These are phyloP conservation scores for Wasmannia auropunctata DNA, from an alignment of 1,140 invertebrate species.

Conservation along the genomic window DNA sequence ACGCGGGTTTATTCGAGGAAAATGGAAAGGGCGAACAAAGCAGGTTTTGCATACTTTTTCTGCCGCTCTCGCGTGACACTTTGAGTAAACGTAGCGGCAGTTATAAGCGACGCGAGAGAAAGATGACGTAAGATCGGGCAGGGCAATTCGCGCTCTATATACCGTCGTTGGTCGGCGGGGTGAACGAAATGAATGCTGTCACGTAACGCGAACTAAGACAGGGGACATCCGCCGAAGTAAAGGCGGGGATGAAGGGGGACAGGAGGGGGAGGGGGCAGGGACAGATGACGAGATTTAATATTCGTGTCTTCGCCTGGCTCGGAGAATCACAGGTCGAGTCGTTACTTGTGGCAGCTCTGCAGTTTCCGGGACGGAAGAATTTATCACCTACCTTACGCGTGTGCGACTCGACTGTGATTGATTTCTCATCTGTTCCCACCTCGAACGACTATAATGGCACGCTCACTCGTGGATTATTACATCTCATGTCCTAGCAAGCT, in stretches of 20 bases:
- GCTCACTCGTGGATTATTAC: conserved; percentile 63
- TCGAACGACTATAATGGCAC: conserved; percentile 28
- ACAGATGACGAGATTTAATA: conserved; percentile 55
- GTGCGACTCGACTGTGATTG: conserved; percentile 51
- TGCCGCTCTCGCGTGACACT: conserved; percentile 27
- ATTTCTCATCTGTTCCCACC: conserved; percentile 30
- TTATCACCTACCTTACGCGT: conserved; percentile 44
- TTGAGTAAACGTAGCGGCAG: conserved; percentile 34
- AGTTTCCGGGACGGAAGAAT: conserved; percentile 35
- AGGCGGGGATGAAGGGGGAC: not conserved
- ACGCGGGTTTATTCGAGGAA: conserved; percentile 29
- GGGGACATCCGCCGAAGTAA: not conserved
- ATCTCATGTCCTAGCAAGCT: conserved; percentile 27
- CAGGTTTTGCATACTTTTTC: conserved; percentile 47
- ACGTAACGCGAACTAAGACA: not conserved
- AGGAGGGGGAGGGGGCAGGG: not conserved
- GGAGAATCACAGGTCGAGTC: conserved; percentile 17
- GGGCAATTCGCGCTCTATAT: conserved; percentile 22
- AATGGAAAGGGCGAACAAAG: conserved; percentile 38
- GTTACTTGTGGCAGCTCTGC: conserved; percentile 33
- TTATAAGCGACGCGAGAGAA: conserved; percentile 28
- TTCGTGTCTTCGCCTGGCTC: conserved; percentile 17
- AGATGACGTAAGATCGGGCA: conserved; percentile 23
- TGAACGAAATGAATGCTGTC: conserved; percentile 49
- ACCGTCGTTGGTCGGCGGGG: not conserved